Percentiles rank a stretch among this genome's conserved stretches.
These are phyloP conservation scores for Drosophila neotestacea DNA, from an alignment of 2,888 invertebrate species.

Conservation along the genomic window DNA sequence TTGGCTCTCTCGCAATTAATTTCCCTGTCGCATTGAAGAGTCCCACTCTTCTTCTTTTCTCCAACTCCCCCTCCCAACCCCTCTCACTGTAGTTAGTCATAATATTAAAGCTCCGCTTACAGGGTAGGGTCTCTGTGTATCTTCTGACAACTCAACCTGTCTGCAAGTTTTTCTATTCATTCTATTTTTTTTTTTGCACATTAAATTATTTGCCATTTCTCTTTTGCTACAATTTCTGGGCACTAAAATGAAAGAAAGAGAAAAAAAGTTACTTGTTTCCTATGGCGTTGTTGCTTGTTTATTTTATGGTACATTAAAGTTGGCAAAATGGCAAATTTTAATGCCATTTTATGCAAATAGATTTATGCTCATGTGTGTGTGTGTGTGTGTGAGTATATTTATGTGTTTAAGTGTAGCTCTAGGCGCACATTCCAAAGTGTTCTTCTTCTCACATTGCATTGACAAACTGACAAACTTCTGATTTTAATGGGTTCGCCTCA, in stretches of 20 bases:
- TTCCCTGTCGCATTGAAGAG: slow-evolving; percentile 37
- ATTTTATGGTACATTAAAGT: slow-evolving; percentile 77
- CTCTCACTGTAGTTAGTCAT: slow-evolving; percentile 13
- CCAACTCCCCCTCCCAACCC: neutral
- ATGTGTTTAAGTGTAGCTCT: slow-evolving; percentile 27
- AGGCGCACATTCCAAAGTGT: slow-evolving; percentile 55
- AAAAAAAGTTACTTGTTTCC: slow-evolving; percentile 52
- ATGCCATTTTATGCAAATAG: slow-evolving; percentile 76
- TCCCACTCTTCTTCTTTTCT: neutral
- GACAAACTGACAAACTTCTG: slow-evolving; percentile 40
- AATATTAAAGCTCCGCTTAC: slow-evolving; percentile 21
- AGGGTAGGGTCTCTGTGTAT: slow-evolving; percentile 7
- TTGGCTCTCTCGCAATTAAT: slow-evolving; percentile 52
- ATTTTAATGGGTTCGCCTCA: slow-evolving; percentile 36
- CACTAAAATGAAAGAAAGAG: slow-evolving; percentile 23
- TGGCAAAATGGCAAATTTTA: slow-evolving; percentile 75
- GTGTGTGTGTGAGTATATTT: slow-evolving; percentile 2
- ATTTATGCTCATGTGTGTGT: slow-evolving; percentile 24
- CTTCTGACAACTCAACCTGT: slow-evolving; percentile 27
- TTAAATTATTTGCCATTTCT: slow-evolving; percentile 47
- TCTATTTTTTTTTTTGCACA: slow-evolving; percentile 35
- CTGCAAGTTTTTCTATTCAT: slow-evolving; percentile 10
- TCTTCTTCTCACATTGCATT: slow-evolving; percentile 39
- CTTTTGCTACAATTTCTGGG: slow-evolving; percentile 55
- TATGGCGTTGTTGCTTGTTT: slow-evolving; percentile 47